Base-by-base conservation (phyloP, 2,797 vertebrate genomes). In the Xenentodon cancila region DNA sequence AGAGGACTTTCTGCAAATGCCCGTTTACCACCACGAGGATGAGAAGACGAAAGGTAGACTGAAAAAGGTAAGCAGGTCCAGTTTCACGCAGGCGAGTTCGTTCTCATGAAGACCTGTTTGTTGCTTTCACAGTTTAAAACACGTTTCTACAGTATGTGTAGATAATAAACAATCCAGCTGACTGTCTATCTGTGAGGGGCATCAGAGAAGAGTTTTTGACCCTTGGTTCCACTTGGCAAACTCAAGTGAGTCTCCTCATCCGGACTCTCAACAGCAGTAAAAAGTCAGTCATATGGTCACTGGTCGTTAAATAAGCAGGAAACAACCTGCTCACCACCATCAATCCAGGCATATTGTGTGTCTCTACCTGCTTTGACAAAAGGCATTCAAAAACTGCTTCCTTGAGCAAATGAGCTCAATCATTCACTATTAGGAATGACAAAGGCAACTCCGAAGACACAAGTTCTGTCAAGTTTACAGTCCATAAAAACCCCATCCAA, bases 1-100 rank as follows among this genome's bases (percentile, higher is more conserved):
- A 84, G 93, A 94, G 61, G 92, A 93, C 60, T 91, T 93, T 79
- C 88, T 92, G 79, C 93, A 88, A 80, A 94, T 94, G 94, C 91
- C 91, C 32, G 65, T 73, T 51, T 71, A 85, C 71, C 92, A 85
- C 27, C 79, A 93, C 92, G 92, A 85, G 59, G 91, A 89, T 59
- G 88, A 92, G 83, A 80, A 89, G 63, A 88, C 86, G 83, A 90
- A 89, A 77, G 84, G 79, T 59, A 85, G 53, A 22, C 49, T 60
- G 48, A 64, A 16, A 3, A 87, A 89, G 92, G 92, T 94, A 78
- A 75, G 86, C 1, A 30, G 21, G 55, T n/a, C n/a, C n/a, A n/a
- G n/a, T n/a, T n/a, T 30, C 9, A 11, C 16, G 9, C 17, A 49
- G 42, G 19, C 9, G 37, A 32, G 27, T 7, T 30, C 3, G 27